phyloP scores from a whole-genome alignment of 2,797 vertebrate genomes.

The Podarcis siculus region DNA sequence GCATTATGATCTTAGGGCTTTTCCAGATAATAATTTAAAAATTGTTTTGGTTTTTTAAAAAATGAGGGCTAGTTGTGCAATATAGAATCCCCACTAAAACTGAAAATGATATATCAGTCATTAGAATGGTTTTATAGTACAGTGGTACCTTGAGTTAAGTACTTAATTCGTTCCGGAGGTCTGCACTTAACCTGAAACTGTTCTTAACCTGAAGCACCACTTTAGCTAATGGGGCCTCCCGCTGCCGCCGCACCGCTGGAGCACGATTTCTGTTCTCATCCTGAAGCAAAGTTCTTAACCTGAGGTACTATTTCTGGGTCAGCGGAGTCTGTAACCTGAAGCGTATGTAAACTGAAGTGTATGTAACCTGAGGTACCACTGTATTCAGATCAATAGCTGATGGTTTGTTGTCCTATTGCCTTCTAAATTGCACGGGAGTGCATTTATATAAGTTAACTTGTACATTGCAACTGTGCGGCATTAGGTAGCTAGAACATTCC shows the following conservation, averaged over 20 bases:
- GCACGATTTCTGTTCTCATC: no score
- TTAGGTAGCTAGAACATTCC: background rate
- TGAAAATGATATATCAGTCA: background rate
- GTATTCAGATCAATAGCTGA: background rate
- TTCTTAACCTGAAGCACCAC: no score
- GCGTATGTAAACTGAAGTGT: no score
- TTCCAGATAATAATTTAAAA: background rate
- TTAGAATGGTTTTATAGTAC: background rate
- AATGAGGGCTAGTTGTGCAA: background rate
- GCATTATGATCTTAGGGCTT: background rate
- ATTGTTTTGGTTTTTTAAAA: background rate
- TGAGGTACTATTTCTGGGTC: no score
- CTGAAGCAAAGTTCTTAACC: no score
- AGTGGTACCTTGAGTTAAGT: no score
- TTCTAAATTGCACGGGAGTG: background rate
- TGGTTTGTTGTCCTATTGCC: background rate
- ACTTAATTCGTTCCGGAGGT: no score
- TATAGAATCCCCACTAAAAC: background rate
- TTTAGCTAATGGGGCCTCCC: no score
- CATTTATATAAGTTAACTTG: background rate
- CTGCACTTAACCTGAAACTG: no score
- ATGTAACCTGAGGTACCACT: no score
- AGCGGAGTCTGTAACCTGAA: no score
- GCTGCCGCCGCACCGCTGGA: no score
- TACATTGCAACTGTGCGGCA: background rate